A percentile compares a stretch with the other conserved stretches of the same genome.
phyloP scores from a whole-genome alignment of 2,113 vertebrate genomes.

The Mesoclemmys tuberculata region DNA sequence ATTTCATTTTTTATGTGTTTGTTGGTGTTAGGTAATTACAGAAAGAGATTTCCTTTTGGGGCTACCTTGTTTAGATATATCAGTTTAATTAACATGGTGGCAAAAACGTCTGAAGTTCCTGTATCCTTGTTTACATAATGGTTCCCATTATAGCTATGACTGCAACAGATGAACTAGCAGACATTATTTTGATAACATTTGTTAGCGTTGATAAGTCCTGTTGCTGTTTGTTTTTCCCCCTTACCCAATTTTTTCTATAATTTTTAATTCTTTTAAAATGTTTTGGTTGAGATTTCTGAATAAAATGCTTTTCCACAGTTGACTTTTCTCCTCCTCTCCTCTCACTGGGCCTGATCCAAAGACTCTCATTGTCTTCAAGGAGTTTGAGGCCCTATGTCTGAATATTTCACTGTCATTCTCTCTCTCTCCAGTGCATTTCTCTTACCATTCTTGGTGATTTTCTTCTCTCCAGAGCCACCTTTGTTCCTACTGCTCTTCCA shows the following conservation, averaged over 20 bases:
- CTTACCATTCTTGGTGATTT: neutral
- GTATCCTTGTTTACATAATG: neutral
- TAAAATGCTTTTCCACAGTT: rapidly evolving
- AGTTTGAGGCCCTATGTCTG: neutral
- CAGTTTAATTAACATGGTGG: neutral
- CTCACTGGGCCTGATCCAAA: neutral
- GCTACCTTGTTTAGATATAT: neutral
- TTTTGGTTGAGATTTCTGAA: neutral
- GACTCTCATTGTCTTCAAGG: neutral
- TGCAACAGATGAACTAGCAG: neutral
- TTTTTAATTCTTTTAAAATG: neutral
- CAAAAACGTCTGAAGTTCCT: neutral
- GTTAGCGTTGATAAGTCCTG: neutral
- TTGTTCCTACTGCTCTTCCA: neutral
- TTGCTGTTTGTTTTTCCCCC: rapidly evolving
- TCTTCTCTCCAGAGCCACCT: neutral
- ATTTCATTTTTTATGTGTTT: neutral
- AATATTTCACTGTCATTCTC: neutral
- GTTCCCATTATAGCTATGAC: neutral
- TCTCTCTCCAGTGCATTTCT: neutral
- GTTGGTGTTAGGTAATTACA: neutral
- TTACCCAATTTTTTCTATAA: neutral
- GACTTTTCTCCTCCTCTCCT: neutral
- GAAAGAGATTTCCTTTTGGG: neutral
- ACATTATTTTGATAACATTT: neutral